These are phyloP conservation scores for Ichneumoninae sp. DNA, from an alignment of 2,888 invertebrate genomes.

Conservation along the genomic window DNA sequence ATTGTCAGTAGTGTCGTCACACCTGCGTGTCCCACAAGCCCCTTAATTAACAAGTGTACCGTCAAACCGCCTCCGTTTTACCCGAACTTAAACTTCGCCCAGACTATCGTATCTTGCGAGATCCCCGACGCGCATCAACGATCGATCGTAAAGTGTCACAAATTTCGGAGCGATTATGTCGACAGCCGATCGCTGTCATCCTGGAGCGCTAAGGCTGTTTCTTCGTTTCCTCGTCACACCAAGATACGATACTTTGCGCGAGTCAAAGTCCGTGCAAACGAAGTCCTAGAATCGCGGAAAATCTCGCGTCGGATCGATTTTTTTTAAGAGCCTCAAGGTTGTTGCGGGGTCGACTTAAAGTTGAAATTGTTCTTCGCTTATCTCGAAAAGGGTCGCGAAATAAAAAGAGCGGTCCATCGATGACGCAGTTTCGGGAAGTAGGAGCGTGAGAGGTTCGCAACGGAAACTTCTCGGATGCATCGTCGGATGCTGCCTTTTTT, in stretches of 20 bases:
- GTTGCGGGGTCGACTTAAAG: constrained; percentile 3
- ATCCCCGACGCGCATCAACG: background rate
- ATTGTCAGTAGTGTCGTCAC: constrained; percentile 98
- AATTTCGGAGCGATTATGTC: too few species aligned
- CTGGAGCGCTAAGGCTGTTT: too few species aligned
- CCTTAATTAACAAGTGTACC: constrained; percentile 21
- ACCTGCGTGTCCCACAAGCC: constrained; percentile 85
- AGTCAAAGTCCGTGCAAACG: constrained; percentile 4
- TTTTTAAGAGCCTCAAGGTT: constrained; percentile 36
- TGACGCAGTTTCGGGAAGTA: background rate
- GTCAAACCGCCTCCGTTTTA: background rate
- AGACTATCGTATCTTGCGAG: constrained; percentile 18
- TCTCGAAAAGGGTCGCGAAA: background rate
- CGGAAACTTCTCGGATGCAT: background rate
- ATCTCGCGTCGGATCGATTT: background rate
- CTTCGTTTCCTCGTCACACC: background rate
- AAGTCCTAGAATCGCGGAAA: background rate
- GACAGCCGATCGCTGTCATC: too few species aligned
- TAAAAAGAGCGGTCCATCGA: background rate
- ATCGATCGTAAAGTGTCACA: background rate
- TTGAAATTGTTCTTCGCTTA: background rate
- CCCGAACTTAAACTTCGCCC: background rate
- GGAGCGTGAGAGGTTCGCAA: background rate
- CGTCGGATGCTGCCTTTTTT: background rate
- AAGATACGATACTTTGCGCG: constrained; percentile 14